Percentiles rank a stretch among this genome's conserved stretches.
phyloP scores from a whole-genome alignment of 2,113 vertebrate species.

The Gymnorhina tibicen region DNA sequence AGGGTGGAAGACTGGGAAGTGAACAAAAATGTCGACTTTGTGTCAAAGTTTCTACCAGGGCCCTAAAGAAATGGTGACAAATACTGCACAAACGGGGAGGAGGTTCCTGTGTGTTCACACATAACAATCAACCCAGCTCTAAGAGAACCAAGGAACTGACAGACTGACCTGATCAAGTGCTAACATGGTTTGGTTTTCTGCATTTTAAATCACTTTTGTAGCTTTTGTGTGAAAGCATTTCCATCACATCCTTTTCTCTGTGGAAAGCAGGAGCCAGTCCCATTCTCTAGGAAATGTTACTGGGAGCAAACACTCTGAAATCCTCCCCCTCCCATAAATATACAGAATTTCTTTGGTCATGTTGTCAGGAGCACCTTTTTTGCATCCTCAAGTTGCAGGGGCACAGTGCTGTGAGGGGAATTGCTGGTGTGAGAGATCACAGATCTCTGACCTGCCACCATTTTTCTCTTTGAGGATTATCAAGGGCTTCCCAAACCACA shows the following conservation, averaged over 20 bases:
- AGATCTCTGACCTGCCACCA: background rate
- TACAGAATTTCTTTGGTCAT: background rate
- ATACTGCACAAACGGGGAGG: fast-evolving
- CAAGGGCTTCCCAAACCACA: background rate
- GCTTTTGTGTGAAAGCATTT: background rate
- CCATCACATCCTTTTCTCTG: background rate
- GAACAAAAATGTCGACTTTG: background rate
- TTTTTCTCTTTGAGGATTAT: background rate
- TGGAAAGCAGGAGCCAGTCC: background rate
- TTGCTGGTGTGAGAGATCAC: background rate
- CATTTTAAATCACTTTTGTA: background rate
- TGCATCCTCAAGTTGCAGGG: background rate
- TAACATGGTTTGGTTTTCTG: background rate
- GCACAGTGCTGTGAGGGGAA: background rate
- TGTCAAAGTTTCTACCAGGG: background rate
- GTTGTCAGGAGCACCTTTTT: background rate
- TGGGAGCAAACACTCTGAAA: background rate
- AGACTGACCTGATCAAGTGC: background rate
- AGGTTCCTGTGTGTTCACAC: background rate
- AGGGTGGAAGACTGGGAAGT: background rate
- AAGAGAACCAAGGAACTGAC: background rate
- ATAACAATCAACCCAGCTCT: background rate
- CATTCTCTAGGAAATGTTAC: background rate
- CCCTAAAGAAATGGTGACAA: background rate
- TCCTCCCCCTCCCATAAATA: background rate